Evolutionary conservation across 2,888 invertebrate species (phyloP).

Genomic region (Limnephilus auricula): DNA sequence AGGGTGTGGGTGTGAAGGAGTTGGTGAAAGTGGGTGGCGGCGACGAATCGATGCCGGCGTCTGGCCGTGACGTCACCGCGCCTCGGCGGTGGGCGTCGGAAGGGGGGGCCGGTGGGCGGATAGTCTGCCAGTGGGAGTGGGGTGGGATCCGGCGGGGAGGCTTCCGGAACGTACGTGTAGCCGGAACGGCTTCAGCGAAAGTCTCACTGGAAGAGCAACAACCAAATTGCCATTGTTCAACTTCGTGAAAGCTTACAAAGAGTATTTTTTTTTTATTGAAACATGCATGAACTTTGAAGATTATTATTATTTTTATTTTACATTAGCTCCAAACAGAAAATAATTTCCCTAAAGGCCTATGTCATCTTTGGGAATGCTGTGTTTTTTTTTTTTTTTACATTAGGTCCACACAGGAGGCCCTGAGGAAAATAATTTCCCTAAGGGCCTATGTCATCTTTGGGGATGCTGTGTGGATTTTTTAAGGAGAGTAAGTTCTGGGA

Average conservation of each 20-base stretch:
- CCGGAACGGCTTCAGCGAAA: neutral
- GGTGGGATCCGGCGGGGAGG: slow-evolving; percentile 1
- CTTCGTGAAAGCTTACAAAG: neutral
- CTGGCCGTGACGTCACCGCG: slow-evolving; percentile 62
- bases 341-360: too few species aligned
- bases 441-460: too few species aligned
- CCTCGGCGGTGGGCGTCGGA: slow-evolving; percentile 5
- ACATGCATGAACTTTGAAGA: too few species aligned
- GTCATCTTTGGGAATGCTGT: too few species aligned
- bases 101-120: neutral
- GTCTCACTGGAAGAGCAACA: neutral
- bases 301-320: too few species aligned
- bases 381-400: too few species aligned
- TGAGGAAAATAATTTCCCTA: too few species aligned
- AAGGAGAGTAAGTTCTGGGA: too few species aligned
- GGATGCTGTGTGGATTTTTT: too few species aligned
- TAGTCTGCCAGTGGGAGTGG: neutral
- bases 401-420: too few species aligned
- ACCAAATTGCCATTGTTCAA: neutral
- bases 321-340: too few species aligned
- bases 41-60: slow-evolving; percentile 61
- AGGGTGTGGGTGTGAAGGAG: neutral
- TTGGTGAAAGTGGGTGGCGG: slow-evolving; percentile 27
- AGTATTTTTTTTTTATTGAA: neutral
- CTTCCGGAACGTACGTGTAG: slow-evolving; percentile 5